Evolutionary conservation across 2,888 invertebrate genomes (phyloP).

Genomic region (Elegia similella): DNA sequence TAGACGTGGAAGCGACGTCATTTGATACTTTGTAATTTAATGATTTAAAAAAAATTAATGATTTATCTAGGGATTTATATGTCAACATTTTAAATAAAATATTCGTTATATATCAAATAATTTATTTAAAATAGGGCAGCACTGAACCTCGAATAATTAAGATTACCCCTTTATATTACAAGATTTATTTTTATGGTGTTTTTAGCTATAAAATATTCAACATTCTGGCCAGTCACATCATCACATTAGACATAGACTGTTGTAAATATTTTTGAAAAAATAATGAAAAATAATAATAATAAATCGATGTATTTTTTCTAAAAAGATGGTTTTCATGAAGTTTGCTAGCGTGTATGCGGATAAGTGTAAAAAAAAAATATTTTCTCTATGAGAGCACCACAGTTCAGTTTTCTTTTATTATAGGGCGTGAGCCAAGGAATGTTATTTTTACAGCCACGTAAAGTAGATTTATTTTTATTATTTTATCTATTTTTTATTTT

Average conservation of each 20-base stretch:
- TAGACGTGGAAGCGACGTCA: no score
- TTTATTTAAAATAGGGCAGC: no score
- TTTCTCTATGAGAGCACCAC: slow-evolving; percentile 26
- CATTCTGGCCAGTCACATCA: slow-evolving; percentile 19
- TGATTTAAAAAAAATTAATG: no score
- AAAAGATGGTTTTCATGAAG: slow-evolving; percentile 41
- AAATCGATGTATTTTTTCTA: slow-evolving; percentile 61
- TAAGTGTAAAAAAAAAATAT: slow-evolving; percentile 23
- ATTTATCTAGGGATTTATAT: no score
- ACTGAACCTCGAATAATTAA: no score
- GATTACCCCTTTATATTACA: no score
- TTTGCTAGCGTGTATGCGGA: slow-evolving; percentile 41
- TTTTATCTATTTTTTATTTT: neutral
- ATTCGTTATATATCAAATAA: no score
- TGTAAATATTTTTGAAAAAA: slow-evolving; percentile 53
- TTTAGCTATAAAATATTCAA: neutral
- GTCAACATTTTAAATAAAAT: no score
- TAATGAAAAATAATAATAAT: slow-evolving; percentile 32
- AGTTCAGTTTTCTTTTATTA: slow-evolving; percentile 14
- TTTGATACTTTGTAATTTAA: no score
- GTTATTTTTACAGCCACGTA: slow-evolving; percentile 8
- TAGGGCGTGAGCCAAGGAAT: slow-evolving; percentile 6
- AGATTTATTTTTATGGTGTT: no score
- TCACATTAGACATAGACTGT: slow-evolving; percentile 49
- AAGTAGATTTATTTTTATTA: neutral